Percentiles rank a stretch among this genome's conserved stretches.
Conservation (phyloP, 2,113 vertebrate species). For the Melanotaenia duboulayi region DNA sequence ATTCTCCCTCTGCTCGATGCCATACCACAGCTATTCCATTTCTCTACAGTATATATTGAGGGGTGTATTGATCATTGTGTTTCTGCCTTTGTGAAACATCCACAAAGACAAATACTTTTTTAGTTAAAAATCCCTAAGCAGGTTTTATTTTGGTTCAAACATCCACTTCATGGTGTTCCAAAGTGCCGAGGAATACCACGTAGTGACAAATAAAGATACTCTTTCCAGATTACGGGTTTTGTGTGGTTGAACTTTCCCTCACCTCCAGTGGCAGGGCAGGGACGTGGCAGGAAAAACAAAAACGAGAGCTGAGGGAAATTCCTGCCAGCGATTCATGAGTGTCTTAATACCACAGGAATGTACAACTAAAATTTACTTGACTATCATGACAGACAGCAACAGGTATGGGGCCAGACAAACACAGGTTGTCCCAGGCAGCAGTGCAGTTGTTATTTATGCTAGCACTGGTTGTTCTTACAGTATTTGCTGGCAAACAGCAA, state of each 20-base stretch:
- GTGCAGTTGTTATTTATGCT: slow-evolving; percentile 14
- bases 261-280: slow-evolving; percentile 65
- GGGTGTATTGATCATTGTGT: slow-evolving; percentile 22
- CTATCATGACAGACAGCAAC: slow-evolving; percentile 54
- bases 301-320: slow-evolving; percentile 62
- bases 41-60: slow-evolving; percentile 13
- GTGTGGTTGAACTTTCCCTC: slow-evolving; percentile 71
- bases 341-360: slow-evolving; percentile 74
- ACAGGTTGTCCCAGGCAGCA: neutral
- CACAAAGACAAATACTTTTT: slow-evolving; percentile 4
- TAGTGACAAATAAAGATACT: slow-evolving; percentile 39
- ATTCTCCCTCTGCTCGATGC: slow-evolving; percentile 41
- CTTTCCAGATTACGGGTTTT: slow-evolving; percentile 64
- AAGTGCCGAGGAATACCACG: slow-evolving; percentile 2
- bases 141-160: neutral
- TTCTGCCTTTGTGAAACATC: slow-evolving; percentile 13
- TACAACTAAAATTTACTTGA: slow-evolving; percentile 48
- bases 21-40: slow-evolving; percentile 32
- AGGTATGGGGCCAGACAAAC: slow-evolving; percentile 36
- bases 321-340: slow-evolving; percentile 68
- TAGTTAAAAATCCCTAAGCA: neutral
- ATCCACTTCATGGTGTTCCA: too few species aligned
- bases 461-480: slow-evolving; percentile 25
- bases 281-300: slow-evolving; percentile 60
- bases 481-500: slow-evolving; percentile 16